Evolutionary conservation across 2,113 vertebrate genomes (phyloP).

Genomic region (Terrapene triunguis): DNA sequence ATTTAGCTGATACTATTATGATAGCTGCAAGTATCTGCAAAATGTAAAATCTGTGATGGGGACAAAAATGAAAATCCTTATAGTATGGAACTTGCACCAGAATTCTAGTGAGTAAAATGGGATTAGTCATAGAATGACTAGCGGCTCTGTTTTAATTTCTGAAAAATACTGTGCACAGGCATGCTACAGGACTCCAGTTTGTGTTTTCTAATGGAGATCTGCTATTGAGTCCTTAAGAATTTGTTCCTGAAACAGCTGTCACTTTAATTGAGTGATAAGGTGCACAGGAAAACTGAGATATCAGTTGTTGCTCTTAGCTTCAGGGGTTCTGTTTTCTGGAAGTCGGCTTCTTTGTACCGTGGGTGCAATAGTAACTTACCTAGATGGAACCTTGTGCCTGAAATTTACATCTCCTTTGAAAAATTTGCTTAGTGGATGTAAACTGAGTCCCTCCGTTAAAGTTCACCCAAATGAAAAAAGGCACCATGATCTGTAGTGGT

Average conservation of each 20-base stretch:
- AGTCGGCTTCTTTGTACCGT: neutral
- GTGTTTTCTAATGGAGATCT: neutral
- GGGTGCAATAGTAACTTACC: neutral
- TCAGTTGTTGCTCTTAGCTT: neutral
- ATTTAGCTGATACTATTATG: neutral
- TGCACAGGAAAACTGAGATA: neutral
- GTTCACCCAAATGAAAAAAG: neutral
- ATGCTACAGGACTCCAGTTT: neutral
- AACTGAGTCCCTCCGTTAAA: constrained; percentile 18
- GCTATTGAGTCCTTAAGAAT: neutral
- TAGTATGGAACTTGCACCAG: neutral
- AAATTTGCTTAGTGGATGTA: neutral
- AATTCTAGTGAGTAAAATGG: neutral
- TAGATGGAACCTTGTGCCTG: constrained; percentile 8
- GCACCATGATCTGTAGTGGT: neutral
- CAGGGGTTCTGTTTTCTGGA: neutral
- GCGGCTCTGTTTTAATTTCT: neutral
- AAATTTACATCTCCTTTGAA: constrained; percentile 30
- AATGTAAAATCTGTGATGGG: neutral
- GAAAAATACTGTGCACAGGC: neutral
- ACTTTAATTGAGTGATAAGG: neutral
- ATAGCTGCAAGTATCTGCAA: neutral
- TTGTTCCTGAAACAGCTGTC: neutral
- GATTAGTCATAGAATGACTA: neutral
- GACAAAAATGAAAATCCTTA: neutral